Percentiles rank a stretch among this genome's conserved stretches.
Conservation (phyloP, 2,113 vertebrate genomes). For the Tyrannus savana region DNA sequence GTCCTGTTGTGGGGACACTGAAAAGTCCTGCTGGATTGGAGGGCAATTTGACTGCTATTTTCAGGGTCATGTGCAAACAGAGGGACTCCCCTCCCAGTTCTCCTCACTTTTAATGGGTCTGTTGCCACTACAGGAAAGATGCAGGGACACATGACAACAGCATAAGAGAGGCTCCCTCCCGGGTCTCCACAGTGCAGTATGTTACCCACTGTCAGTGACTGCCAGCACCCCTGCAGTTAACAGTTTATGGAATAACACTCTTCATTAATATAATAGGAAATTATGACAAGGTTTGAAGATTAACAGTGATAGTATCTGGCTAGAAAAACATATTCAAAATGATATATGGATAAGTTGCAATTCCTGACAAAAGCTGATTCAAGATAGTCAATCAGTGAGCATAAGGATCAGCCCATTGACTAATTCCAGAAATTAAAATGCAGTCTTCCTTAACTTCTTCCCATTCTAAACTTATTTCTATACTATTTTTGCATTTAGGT, state of each 20-base stretch:
- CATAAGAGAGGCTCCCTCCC: fast-evolving
- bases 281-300: not conserved
- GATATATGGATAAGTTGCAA: not conserved
- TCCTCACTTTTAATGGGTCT: not conserved
- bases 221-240: not conserved
- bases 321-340: not conserved
- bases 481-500: not conserved
- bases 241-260: not conserved
- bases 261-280: not conserved
- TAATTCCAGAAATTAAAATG: not conserved
- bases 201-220: not conserved
- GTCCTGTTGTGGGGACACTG: not conserved
- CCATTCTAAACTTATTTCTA: not conserved
- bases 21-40: too few relatives aligned
- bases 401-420: too few relatives aligned
- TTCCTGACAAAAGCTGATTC: not conserved
- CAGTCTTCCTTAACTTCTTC: not conserved
- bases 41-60: not conserved
- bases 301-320: not conserved
- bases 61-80: not conserved
- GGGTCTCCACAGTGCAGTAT: fast-evolving
- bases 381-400: fast-evolving
- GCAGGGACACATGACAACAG: not conserved
- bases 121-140: not conserved
- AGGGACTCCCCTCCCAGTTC: not conserved